Conservation (phyloP, 2,797 vertebrate species). For the Heterohyrax brucei region DNA sequence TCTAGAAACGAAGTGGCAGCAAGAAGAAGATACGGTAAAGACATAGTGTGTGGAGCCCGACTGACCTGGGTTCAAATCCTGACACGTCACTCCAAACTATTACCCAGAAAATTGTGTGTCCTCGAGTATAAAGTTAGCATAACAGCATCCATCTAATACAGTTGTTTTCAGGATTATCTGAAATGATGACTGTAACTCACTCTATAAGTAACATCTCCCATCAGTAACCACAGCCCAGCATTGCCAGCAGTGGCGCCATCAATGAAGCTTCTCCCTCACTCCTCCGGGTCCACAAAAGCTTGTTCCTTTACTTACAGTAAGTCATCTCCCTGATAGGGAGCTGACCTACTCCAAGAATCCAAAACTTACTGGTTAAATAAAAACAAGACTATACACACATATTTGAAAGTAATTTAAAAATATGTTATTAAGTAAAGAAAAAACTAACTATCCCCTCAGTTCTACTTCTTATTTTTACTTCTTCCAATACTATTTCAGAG, state of each 20-base stretch:
- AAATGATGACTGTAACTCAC: background rate
- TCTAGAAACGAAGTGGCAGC: background rate
- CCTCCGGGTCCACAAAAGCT: background rate
- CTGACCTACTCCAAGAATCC: background rate
- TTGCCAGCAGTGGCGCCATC: too few species aligned
- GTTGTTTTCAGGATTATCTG: background rate
- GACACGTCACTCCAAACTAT: background rate
- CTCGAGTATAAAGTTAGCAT: background rate
- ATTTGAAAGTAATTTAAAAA: constrained; percentile 1
- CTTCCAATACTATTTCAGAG: background rate
- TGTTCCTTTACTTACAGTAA: background rate
- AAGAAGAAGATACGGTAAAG: background rate
- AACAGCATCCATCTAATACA: background rate
- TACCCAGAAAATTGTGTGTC: background rate
- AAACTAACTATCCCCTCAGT: background rate
- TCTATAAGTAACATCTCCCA: background rate
- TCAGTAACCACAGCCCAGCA: background rate
- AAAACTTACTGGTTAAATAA: constrained; percentile 12
- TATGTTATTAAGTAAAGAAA: background rate
- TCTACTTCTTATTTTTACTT: background rate
- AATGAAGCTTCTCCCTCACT: background rate
- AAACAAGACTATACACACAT: background rate
- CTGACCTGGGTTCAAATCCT: background rate
- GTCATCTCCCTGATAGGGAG: background rate
- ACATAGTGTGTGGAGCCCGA: background rate